These are phyloP conservation scores for Agrotis clavis DNA, from an alignment of 2,888 invertebrate genomes.

Conservation along the genomic window DNA sequence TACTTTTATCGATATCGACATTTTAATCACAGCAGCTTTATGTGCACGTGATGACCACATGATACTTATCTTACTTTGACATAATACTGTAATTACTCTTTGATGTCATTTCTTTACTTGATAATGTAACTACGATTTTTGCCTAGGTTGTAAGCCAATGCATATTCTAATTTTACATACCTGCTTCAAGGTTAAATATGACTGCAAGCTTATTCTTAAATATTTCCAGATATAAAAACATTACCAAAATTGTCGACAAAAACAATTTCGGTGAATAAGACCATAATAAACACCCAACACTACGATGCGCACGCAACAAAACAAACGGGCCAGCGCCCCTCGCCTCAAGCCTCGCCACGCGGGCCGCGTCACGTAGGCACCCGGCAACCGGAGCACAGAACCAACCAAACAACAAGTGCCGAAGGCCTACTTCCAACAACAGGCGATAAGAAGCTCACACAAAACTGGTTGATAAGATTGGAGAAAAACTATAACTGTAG, in stretches of 20 bases:
- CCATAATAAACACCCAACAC: conserved; percentile 59
- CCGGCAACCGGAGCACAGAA: conserved; percentile 62
- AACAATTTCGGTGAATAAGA: conserved; percentile 63
- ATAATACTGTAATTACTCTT: not conserved
- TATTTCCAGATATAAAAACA: not conserved
- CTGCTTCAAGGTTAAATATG: conserved; percentile 7
- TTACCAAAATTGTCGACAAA: conserved; percentile 18
- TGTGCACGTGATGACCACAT: conserved; percentile 35
- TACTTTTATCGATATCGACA: conserved; percentile 82
- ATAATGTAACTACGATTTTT: not conserved
- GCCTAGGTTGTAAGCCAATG: not conserved
- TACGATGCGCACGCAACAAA: conserved; percentile 83
- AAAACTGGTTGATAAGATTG: conserved; percentile 9
- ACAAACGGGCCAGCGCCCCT: conserved; percentile 81
- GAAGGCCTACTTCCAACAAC: conserved; percentile 54
- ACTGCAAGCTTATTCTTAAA: not conserved
- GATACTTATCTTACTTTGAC: conserved; percentile 23
- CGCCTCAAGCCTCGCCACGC: conserved; percentile 81
- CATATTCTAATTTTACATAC: not conserved
- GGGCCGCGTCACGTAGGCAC: conserved; percentile 90
- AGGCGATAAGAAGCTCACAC: conserved; percentile 54
- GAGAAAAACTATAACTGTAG: not conserved
- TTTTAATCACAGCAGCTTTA: conserved; percentile 49
- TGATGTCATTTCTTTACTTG: not conserved
- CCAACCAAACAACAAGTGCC: conserved; percentile 52